A percentile compares a stretch with the other conserved stretches of the same genome.
Evolutionary conservation across 2,888 invertebrate species (phyloP).

Genomic region (Andrena flavipes): DNA sequence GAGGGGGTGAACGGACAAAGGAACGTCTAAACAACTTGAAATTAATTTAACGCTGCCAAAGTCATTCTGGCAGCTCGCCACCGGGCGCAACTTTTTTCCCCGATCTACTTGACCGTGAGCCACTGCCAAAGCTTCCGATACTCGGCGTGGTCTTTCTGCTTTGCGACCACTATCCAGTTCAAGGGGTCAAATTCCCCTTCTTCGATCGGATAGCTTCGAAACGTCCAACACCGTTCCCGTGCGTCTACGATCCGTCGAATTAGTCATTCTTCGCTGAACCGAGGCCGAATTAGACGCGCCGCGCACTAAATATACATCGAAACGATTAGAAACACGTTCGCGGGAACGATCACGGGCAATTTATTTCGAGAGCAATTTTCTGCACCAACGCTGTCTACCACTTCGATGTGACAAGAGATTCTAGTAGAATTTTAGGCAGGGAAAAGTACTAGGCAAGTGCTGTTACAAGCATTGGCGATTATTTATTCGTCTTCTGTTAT

Average conservation of each 20-base stretch:
- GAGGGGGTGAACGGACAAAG: not conserved
- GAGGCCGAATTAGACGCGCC: conserved; percentile 54
- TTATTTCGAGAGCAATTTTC: conserved; percentile 44
- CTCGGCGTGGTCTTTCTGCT: conserved; percentile 60
- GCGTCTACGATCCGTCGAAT: conserved; percentile 54
- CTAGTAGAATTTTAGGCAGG: not conserved
- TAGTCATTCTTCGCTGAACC: conserved; percentile 62
- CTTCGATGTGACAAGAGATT: not conserved
- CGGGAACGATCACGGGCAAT: conserved; percentile 44
- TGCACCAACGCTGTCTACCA: not conserved
- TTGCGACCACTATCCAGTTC: conserved; percentile 61
- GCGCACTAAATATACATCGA: conserved; percentile 59
- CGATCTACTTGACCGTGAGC: conserved; percentile 71
- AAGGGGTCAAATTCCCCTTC: conserved; percentile 67
- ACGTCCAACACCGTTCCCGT: conserved; percentile 28
- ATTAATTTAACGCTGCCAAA: conserved; percentile 56
- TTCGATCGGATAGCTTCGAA: conserved; percentile 45
- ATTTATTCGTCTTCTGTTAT: too few species aligned
- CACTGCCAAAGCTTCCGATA: conserved; percentile 74
- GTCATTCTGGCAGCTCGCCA: conserved; percentile 65
- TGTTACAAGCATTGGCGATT: too few species aligned
- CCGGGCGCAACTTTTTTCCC: conserved; percentile 54
- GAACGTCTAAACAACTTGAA: conserved; percentile 17
- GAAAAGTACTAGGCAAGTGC: too few species aligned
- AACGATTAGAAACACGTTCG: conserved; percentile 55